Percentiles rank a stretch among this genome's conserved stretches.
phyloP scores from a whole-genome alignment of 2,888 invertebrate species.

The Steromphala cineraria region DNA sequence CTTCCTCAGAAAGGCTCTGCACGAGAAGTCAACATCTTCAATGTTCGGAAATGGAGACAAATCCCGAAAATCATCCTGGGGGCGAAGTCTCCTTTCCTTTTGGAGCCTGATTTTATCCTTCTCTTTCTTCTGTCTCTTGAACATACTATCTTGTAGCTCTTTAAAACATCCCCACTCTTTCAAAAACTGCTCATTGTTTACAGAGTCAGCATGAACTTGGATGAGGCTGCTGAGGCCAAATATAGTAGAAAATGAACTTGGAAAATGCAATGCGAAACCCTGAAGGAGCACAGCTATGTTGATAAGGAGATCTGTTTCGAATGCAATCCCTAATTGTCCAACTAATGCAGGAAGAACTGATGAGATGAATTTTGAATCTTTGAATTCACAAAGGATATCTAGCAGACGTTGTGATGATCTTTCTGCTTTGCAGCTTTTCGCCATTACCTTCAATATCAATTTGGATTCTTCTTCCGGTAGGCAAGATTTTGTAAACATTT shows the following conservation, averaged over 20 bases:
- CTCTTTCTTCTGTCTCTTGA: not conserved
- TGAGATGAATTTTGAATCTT: too few species aligned
- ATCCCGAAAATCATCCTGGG: constrained; percentile 75
- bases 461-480: too few species aligned
- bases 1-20: constrained; percentile 77
- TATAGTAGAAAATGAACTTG: not conserved
- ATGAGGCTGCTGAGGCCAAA: not conserved
- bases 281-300: not conserved
- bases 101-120: not conserved
- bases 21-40: constrained; percentile 65
- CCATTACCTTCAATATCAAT: too few species aligned
- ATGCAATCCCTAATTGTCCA: too few species aligned
- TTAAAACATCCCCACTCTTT: not conserved
- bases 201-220: not conserved
- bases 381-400: too few species aligned
- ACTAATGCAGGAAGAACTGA: too few species aligned
- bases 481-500: too few species aligned
- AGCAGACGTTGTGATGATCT: too few species aligned
- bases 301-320: not conserved
- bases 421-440: too few species aligned
- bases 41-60: constrained; percentile 23
- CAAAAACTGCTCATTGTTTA: not conserved
- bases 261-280: not conserved
- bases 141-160: not conserved
- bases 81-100: constrained; percentile 25